Evolutionary conservation across 1,140 invertebrate species (phyloP).

Genomic region (Vanessa tameamea): DNA sequence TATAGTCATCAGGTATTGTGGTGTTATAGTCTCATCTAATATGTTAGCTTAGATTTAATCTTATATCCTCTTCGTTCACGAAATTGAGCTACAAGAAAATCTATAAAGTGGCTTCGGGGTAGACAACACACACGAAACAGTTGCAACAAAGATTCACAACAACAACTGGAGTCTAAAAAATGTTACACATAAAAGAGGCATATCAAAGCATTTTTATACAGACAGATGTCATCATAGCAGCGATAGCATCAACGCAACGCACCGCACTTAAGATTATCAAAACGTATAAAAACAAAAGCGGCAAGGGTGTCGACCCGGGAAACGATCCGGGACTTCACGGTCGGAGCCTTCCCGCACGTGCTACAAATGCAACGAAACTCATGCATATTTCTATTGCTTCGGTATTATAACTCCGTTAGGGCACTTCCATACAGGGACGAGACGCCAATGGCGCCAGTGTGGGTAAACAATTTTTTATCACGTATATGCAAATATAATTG

Average conservation of each 20-base stretch:
- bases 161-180: not conserved
- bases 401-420: constrained; percentile 37
- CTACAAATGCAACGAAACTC: constrained; percentile 6
- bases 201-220: constrained; percentile 4
- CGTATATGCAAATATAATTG: constrained; percentile 33
- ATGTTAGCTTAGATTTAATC: too few species aligned
- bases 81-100: too few species aligned
- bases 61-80: too few species aligned
- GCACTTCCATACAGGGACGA: constrained; percentile 36
- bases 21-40: too few species aligned
- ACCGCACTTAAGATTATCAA: constrained; percentile 40
- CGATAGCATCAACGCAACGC: constrained; percentile 30
- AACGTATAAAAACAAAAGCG: constrained; percentile 43
- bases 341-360: constrained; percentile 36
- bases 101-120: too few species aligned
- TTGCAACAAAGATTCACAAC: not conserved
- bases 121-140: not conserved
- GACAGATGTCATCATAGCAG: constrained; percentile 21
- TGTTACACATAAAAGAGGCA: not conserved
- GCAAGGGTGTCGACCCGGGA: constrained; percentile 44
- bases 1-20: too few species aligned
- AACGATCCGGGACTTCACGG: constrained; percentile 39
- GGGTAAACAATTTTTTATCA: constrained; percentile 27
- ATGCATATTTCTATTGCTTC: constrained; percentile 37
- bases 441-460: constrained; percentile 41